phyloP scores from a whole-genome alignment of 2,888 invertebrate species.

The Cataglyphis cursor region DNA sequence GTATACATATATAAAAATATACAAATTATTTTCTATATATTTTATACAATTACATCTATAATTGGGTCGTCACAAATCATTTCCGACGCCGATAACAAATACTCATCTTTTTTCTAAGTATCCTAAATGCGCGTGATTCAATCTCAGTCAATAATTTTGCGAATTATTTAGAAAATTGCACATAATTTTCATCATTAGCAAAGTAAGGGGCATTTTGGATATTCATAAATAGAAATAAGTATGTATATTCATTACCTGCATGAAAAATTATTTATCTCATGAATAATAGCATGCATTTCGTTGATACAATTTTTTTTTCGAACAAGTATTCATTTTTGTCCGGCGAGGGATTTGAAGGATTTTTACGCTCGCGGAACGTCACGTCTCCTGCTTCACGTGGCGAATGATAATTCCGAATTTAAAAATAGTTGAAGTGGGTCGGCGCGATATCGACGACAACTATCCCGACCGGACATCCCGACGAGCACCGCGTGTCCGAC shows the following conservation, averaged over 20 bases:
- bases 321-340: background rate
- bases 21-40: background rate
- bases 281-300: background rate
- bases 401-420: background rate
- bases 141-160: background rate
- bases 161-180: background rate
- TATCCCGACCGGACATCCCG: constrained; percentile 3
- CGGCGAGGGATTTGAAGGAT: constrained; percentile 1
- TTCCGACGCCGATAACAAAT: background rate
- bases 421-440: constrained; percentile 4
- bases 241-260: background rate
- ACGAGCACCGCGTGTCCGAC: constrained; percentile 71
- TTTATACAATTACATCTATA: constrained; percentile 7
- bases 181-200: background rate
- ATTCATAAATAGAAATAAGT: background rate
- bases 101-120: background rate
- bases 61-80: background rate
- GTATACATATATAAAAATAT: background rate
- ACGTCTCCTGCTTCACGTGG: background rate
- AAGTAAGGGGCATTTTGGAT: background rate
- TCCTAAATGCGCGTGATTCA: background rate
- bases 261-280: too few species aligned
- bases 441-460: constrained; percentile 3
- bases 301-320: too few species aligned
- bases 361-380: constrained; percentile 1